Base-by-base conservation (phyloP, 2,113 vertebrate species). In the Bagarius yarrelli region DNA sequence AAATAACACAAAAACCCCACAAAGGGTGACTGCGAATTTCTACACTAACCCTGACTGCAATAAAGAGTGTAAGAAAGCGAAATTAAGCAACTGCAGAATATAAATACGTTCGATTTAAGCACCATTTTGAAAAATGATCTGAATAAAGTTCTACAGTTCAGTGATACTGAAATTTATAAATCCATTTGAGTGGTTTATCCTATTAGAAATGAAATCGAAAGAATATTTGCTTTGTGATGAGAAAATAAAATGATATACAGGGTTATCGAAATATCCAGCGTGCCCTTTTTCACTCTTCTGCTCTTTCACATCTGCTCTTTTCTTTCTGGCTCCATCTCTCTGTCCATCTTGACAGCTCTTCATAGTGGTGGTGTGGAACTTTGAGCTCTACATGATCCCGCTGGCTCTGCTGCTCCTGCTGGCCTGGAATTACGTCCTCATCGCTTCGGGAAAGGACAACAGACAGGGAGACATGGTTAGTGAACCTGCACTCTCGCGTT, bases 351-450 rank as follows among this genome's bases (percentile, higher is more conserved):
- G 27, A 12, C 64, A 99, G 98, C 90, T 99, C 89, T 99, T 98
- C 87, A 94, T 98, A 82, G 86, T 98, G 81, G 92, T 96, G 70
- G 96, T 98, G 83, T 99, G 97, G 98, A 99, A 99, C 94, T 99
- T 99, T 91, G 97, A 99, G 90, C 93, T 98, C 90, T 99, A 97
- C 89, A 97, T 98, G 97, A 93, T 98, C 89, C 97, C 97, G 1
- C 89, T 99, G 91, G 91, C 91, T 81, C 88, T 99, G 89, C 89
- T 99, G 90, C 88, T 96, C 81, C 93, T 95, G 12, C 84, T 99
- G 93, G 94, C 89, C 79, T 98, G 96, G 97, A 97, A 97, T 93
- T 98, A 98, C 88, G 93, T 97, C 89, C 94, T 98, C 90, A 95
- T 98, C 40, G 76, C 93, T 81, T 96, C 95, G 73, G 97, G 96